A percentile compares a stretch with the other conserved stretches of the same genome.
Evolutionary conservation across 2,888 invertebrate genomes (phyloP).

Genomic region (Dendrolimus pini): DNA sequence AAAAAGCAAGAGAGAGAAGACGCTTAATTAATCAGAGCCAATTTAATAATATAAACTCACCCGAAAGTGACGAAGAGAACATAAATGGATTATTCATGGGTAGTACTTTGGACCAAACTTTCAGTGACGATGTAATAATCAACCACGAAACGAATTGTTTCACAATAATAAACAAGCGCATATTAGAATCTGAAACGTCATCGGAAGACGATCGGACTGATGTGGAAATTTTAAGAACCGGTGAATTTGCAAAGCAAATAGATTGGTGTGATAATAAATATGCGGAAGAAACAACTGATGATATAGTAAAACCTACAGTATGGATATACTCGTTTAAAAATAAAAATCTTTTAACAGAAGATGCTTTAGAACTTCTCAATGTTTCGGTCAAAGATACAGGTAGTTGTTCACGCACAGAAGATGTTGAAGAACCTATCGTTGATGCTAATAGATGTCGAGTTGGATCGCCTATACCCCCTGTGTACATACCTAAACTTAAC

Average conservation of each 20-base stretch:
- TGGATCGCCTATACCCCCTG: constrained; percentile 41
- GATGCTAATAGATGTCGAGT: constrained; percentile 21
- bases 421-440: constrained; percentile 16
- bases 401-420: constrained; percentile 28
- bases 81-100: background rate
- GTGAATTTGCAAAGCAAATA: background rate
- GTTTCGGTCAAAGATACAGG: constrained; percentile 26
- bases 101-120: too few relatives aligned
- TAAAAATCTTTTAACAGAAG: constrained; percentile 34
- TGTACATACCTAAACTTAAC: constrained; percentile 44
- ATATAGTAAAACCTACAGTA: constrained; percentile 36
- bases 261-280: constrained; percentile 20
- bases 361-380: constrained; percentile 32
- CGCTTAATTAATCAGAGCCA: constrained; percentile 18
- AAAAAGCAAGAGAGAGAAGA: constrained; percentile 32
- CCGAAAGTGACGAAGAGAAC: constrained; percentile 5
- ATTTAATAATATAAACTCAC: constrained; percentile 1
- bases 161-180: constrained; percentile 38
- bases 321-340: constrained; percentile 62
- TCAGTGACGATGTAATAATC: background rate
- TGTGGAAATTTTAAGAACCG: constrained; percentile 20
- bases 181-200: constrained; percentile 33
- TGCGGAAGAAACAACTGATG: constrained; percentile 16
- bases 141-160: constrained; percentile 38
- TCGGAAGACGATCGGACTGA: constrained; percentile 28